Conservation (phyloP, 1,140 invertebrate species). For the Pseudomyrmex flavicornis region DNA sequence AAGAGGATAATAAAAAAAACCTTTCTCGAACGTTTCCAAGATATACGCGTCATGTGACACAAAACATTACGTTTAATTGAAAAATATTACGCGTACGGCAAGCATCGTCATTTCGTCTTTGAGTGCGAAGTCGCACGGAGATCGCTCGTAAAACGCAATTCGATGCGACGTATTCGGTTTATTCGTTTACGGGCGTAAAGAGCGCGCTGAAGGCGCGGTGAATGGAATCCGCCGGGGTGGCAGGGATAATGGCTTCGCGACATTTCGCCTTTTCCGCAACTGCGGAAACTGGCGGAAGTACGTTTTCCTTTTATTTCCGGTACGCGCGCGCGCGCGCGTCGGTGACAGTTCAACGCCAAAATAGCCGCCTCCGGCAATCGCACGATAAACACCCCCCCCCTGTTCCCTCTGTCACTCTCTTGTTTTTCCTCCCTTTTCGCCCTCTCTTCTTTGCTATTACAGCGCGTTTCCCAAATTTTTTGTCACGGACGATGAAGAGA, state of each 20-base stretch:
- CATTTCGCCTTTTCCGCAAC: constrained; percentile 60
- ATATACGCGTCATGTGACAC: no score
- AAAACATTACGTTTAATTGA: background rate
- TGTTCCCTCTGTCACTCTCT: constrained; percentile 2
- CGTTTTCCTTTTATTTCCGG: constrained; percentile 74
- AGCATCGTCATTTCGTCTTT: constrained; percentile 1
- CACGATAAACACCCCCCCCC: constrained; percentile 72
- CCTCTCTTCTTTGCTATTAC: constrained; percentile 47
- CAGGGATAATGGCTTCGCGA: constrained; percentile 66
- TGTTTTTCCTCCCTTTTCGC: background rate
- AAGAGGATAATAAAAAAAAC: no score
- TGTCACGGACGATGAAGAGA: no score
- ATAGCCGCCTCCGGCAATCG: constrained; percentile 74
- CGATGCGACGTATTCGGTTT: constrained; percentile 42
- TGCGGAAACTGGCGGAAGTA: constrained; percentile 60
- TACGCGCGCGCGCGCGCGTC: constrained; percentile 16
- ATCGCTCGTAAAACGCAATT: constrained; percentile 50
- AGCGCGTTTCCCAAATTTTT: constrained; percentile 45
- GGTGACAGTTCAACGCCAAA: constrained; percentile 72
- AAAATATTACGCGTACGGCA: background rate
- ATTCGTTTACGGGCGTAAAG: constrained; percentile 50
- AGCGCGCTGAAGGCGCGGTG: constrained; percentile 4
- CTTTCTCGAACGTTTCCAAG: no score
- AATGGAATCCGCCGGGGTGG: constrained; percentile 51
- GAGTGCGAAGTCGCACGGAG: constrained; percentile 15